Percentiles rank a stretch among this genome's conserved stretches.
Conservation (phyloP, 2,888 invertebrate species). For the Aquatica leii region DNA sequence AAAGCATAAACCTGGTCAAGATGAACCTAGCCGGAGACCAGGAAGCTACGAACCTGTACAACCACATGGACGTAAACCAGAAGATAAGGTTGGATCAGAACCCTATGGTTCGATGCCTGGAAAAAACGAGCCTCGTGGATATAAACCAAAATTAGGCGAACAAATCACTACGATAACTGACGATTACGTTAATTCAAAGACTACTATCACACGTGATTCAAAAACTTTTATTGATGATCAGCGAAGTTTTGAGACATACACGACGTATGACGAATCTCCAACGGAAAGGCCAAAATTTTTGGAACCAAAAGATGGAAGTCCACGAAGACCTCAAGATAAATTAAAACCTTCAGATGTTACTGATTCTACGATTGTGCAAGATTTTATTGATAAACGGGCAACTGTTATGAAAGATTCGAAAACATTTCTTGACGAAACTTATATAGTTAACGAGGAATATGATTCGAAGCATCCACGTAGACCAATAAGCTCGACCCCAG, state of each 20-base stretch:
- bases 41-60: not conserved
- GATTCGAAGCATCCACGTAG: not conserved
- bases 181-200: conserved; percentile 33
- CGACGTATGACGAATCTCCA: not conserved
- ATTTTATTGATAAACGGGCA: conserved; percentile 7
- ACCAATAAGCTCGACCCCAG: conserved; percentile 1
- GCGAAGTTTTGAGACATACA: conserved; percentile 25
- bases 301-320: conserved; percentile 7
- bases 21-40: not conserved
- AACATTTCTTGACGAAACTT: conserved; percentile 23
- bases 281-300: conserved; percentile 14
- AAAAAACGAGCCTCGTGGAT: not conserved
- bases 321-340: conserved; percentile 7
- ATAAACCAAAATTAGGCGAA: not conserved
- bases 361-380: not conserved
- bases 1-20: not conserved
- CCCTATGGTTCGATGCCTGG: too few relatives aligned
- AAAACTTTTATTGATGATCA: conserved; percentile 42
- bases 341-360: conserved; percentile 15
- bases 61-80: too few relatives aligned
- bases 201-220: conserved; percentile 36
- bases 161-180: not conserved
- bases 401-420: conserved; percentile 20
- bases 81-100: too few relatives aligned
- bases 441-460: conserved; percentile 34